These are phyloP conservation scores for Lateolabrax maculatus DNA, from an alignment of 2,797 vertebrate genomes.

Conservation along the genomic window DNA sequence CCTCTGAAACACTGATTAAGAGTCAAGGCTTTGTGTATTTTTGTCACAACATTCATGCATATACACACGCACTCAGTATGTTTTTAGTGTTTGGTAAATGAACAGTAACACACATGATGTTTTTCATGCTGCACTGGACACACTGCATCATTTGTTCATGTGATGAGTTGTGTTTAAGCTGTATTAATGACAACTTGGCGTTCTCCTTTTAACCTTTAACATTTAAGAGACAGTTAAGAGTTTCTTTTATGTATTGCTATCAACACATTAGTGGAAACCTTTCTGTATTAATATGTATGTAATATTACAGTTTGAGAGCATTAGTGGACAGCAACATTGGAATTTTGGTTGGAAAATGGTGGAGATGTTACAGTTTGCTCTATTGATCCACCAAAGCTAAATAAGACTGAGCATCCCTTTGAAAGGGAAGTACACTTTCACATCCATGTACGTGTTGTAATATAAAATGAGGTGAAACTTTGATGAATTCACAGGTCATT, in stretches of 20 bases:
- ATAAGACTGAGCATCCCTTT: slow-evolving; percentile 60
- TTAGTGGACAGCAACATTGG: background rate
- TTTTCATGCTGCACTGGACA: background rate
- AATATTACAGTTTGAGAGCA: slow-evolving; percentile 1
- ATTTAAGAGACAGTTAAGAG: background rate
- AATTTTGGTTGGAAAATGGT: background rate
- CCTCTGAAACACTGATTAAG: slow-evolving; percentile 63
- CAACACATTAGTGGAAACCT: background rate
- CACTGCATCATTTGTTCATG: background rate
- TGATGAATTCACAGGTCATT: slow-evolving; percentile 74
- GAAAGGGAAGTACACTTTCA: slow-evolving; percentile 50
- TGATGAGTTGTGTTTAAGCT: background rate
- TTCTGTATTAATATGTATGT: slow-evolving; percentile 4
- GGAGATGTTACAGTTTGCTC: slow-evolving; percentile 10
- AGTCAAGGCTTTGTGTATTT: slow-evolving; percentile 36
- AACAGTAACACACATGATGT: background rate
- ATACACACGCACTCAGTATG: background rate
- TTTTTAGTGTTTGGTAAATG: background rate
- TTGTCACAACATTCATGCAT: slow-evolving; percentile 8
- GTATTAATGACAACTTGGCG: background rate
- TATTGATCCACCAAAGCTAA: slow-evolving; percentile 31
- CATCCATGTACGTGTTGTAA: slow-evolving; percentile 45
- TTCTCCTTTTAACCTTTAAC: background rate
- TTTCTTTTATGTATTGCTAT: background rate
- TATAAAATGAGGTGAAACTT: slow-evolving; percentile 60